A percentile compares a stretch with the other conserved stretches of the same genome.
Conservation (phyloP, 2,888 invertebrate genomes). For the Heteropelma amictum region DNA sequence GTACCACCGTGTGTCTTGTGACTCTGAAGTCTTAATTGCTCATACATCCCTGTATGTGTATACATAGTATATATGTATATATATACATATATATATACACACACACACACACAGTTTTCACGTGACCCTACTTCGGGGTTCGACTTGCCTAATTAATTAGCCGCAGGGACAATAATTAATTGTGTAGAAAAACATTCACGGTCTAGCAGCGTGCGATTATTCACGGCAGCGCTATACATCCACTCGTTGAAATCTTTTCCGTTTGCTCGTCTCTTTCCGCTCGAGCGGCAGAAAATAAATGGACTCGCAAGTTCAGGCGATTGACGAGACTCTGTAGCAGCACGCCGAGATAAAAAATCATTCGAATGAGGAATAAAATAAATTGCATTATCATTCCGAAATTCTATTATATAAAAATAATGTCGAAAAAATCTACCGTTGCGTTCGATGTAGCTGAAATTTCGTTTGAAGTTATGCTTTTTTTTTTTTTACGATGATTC, state of each 20-base stretch:
- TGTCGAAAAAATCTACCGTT: background rate
- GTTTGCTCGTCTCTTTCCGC: background rate
- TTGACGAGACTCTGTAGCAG: too few relatives aligned
- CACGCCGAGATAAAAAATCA: too few relatives aligned
- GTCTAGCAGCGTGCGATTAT: conserved; percentile 44
- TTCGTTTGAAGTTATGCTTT: background rate
- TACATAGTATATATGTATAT: background rate
- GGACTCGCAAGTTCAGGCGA: too few relatives aligned
- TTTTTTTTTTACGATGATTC: background rate
- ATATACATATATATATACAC: too few relatives aligned
- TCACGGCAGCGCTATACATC: conserved; percentile 28
- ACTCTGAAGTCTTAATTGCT: conserved; percentile 74
- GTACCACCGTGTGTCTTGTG: too few relatives aligned
- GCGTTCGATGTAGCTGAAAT: too few relatives aligned
- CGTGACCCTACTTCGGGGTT: conserved; percentile 53
- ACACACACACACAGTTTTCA: too few relatives aligned
- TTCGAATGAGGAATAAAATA: too few relatives aligned
- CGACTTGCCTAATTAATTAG: conserved; percentile 75
- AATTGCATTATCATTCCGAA: background rate
- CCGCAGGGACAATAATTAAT: conserved; percentile 71
- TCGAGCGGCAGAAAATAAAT: too few relatives aligned
- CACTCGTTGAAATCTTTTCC: conserved; percentile 48
- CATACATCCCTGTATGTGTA: conserved; percentile 46
- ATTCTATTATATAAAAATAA: background rate
- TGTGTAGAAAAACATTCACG: conserved; percentile 62